Evolutionary conservation across 2,113 vertebrate genomes (phyloP), one percentile per base, ranked within the genome.

Genomic region (Oriolus oriolus): DNA sequence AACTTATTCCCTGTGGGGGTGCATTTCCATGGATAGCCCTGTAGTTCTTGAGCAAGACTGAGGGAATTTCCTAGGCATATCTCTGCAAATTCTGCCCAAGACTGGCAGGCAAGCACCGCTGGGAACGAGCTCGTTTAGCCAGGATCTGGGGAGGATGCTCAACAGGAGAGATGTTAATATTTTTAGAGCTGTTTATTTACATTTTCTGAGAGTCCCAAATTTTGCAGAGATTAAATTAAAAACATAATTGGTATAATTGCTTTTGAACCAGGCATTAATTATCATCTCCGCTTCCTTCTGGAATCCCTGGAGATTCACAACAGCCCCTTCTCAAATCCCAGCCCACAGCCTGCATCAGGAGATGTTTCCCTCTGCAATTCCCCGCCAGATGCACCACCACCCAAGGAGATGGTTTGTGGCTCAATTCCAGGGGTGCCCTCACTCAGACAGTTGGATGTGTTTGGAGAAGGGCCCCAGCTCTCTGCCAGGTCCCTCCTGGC

Each of bases 221-320:
- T 96, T 92, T 84, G 71, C 82, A 61, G 91, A 93, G 93, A 94
- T 93, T 95, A 95, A 95, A 97, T 96, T 96, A 96, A 97, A 96
- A 95, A 60, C 93, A 90, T 96, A 96, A 97, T 95, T 97, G 96
- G 75, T 78, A 50, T 96, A 95, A 96, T 96, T 94, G 93, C 90
- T 93, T 96, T 91, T 79, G 95, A 97, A 93, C 94, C 92, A 90
- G 77, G 89, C 88, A 91, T 95, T 96, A 97, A 97, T 97, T 96
- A 96, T 84, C 90, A 81, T 85, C 83, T 85, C 61, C 1, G 4
- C 93, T 96, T 93, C 93, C 86, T 96, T 87, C 75, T 84, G 87
- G 86, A 91, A 95, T 95, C 81, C 93, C 92, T 78, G 71, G 63
- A 93, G 97, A 91, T 87, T 90, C 81, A 53, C 73, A 96, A 47